Evolutionary conservation across 2,113 vertebrate species (phyloP).

Genomic region (Barbus barbus): DNA sequence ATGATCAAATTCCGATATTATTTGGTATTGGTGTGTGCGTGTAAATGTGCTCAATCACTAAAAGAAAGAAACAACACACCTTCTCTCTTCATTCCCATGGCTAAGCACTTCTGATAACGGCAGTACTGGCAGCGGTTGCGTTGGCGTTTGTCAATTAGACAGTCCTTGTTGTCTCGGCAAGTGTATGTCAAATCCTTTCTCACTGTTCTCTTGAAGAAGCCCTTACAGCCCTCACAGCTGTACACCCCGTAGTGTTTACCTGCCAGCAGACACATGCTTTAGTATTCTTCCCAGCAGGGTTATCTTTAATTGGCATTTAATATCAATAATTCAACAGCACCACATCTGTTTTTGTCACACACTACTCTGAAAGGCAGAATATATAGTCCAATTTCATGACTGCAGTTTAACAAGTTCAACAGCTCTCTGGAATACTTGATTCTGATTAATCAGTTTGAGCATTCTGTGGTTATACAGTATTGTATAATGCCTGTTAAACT

Average conservation of each 20-base stretch:
- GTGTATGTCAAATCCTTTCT: slow-evolving; percentile 97
- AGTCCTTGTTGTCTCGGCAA: slow-evolving; percentile 96
- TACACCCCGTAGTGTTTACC: slow-evolving; percentile 99
- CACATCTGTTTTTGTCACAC: slow-evolving; percentile 20
- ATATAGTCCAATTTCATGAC: background rate
- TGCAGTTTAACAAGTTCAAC: background rate
- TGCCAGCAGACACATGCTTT: slow-evolving; percentile 46
- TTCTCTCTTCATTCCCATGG: slow-evolving; percentile 99
- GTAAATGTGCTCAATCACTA: background rate
- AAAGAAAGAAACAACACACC: slow-evolving; percentile 69
- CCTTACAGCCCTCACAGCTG: slow-evolving; percentile 98
- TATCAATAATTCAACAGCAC: slow-evolving; percentile 30
- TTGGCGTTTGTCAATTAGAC: slow-evolving; percentile 97
- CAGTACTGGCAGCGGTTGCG: slow-evolving; percentile 99
- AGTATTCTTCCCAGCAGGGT: slow-evolving; percentile 14
- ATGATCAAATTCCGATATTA: background rate
- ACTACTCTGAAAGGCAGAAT: background rate
- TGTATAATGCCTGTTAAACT: background rate
- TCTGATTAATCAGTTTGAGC: background rate
- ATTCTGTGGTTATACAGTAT: background rate
- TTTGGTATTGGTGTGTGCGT: background rate
- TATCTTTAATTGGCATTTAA: slow-evolving; percentile 26
- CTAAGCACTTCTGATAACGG: slow-evolving; percentile 98
- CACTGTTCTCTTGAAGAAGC: slow-evolving; percentile 97
- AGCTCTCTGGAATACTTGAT: background rate